Percentiles rank a stretch among this genome's conserved stretches.
Conservation (phyloP, 2,888 invertebrate species). For the Phragmatobia fuliginosa region DNA sequence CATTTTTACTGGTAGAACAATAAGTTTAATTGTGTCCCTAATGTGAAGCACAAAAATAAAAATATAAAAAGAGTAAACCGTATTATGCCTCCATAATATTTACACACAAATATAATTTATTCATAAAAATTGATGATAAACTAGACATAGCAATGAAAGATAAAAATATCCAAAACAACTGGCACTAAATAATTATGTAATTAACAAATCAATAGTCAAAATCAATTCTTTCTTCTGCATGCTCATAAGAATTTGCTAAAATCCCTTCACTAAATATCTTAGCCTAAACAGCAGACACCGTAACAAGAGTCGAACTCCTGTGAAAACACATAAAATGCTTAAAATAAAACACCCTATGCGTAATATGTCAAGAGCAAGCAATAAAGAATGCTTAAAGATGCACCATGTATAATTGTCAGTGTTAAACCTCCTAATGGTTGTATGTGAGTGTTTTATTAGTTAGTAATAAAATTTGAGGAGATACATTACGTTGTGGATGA, state of each 20-base stretch:
- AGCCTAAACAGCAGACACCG: constrained; percentile 31
- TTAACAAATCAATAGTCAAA: too few species aligned
- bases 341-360: constrained; percentile 68
- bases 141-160: too few species aligned
- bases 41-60: too few species aligned
- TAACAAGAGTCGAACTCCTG: constrained; percentile 62
- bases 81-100: too few species aligned
- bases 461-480: constrained; percentile 48
- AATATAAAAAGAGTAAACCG: too few species aligned
- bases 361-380: constrained; percentile 67
- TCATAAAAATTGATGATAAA: too few species aligned
- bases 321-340: constrained; percentile 74
- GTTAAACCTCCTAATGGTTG: constrained; percentile 71
- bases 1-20: too few species aligned
- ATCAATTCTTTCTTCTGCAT: not conserved
- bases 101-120: too few species aligned
- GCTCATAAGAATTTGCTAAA: not conserved
- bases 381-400: constrained; percentile 74
- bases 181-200: too few species aligned
- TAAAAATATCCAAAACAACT: too few species aligned
- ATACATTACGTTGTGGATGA: constrained; percentile 26
- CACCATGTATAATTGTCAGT: constrained; percentile 74
- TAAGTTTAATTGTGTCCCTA: too few species aligned
- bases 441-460: constrained; percentile 67
- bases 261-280: not conserved